phyloP scores from a whole-genome alignment of 1,140 invertebrate species.

The Grapholita molesta region DNA sequence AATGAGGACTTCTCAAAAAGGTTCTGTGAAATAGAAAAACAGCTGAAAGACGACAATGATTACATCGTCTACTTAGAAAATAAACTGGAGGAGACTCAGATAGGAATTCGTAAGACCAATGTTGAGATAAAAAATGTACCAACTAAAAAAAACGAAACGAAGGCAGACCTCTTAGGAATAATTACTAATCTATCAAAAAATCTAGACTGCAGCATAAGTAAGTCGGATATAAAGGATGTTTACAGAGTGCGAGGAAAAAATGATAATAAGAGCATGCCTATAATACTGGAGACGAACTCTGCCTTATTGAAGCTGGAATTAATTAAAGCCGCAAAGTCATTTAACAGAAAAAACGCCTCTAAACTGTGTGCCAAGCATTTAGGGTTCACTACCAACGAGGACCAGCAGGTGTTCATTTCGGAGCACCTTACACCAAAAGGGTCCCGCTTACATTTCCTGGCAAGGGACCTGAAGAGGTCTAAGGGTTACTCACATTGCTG shows the following conservation, averaged over 20 bases:
- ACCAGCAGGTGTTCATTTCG: too few species aligned
- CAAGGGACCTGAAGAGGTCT: too few species aligned
- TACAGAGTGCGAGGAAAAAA: too few species aligned
- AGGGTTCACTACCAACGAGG: too few species aligned
- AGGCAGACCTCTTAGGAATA: neutral
- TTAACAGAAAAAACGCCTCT: neutral
- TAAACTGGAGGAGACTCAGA: neutral
- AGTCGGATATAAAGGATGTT: too few species aligned
- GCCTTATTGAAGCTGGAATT: neutral
- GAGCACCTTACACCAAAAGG: too few species aligned
- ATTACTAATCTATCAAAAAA: neutral
- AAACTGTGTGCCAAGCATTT: too few species aligned
- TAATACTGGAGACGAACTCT: too few species aligned
- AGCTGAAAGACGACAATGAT: neutral
- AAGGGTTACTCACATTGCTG: too few species aligned
- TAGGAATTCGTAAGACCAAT: neutral
- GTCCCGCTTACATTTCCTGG: too few species aligned
- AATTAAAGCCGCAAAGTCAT: neutral
- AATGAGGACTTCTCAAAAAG: neutral
- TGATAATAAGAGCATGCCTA: too few species aligned
- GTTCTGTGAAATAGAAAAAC: neutral
- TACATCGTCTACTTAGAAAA: neutral
- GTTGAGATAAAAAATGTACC: conserved; percentile 4
- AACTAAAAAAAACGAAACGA: neutral
- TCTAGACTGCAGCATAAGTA: too few species aligned